Evolutionary conservation across 2,888 invertebrate species (phyloP).

Genomic region (Deilephila porcellus): DNA sequence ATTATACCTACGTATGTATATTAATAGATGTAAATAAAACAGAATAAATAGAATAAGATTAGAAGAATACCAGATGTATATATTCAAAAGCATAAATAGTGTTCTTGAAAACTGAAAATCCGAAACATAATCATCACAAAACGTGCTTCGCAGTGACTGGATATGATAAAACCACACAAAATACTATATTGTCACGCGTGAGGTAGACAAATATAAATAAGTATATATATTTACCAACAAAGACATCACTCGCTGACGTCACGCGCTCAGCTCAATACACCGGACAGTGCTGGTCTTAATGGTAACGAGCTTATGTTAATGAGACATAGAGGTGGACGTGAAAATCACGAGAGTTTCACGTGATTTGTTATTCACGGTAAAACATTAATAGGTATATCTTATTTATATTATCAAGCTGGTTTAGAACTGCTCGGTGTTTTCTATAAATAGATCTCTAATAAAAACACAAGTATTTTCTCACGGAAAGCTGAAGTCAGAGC

Average conservation of each 20-base stretch:
- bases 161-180: neutral
- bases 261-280: conserved; percentile 1
- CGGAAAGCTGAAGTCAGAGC: no score
- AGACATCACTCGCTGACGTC: neutral
- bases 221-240: neutral
- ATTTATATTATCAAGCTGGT: neutral
- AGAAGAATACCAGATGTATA: no score
- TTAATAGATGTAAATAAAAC: no score
- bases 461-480: no score
- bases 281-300: neutral
- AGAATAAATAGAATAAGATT: no score
- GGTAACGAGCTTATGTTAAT: conserved; percentile 15
- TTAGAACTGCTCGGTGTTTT: neutral
- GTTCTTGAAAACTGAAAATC: no score
- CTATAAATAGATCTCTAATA: no score
- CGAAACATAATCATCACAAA: neutral
- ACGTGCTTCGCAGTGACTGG: neutral
- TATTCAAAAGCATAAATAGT: no score
- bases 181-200: neutral
- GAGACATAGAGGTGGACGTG: neutral
- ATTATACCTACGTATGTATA: no score
- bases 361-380: neutral
- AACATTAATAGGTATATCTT: neutral
- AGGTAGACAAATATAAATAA: neutral
- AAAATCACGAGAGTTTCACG: neutral